These are phyloP conservation scores for Periophthalmodon schlosseri DNA, from an alignment of 2,113 vertebrate genomes.

Conservation along the genomic window DNA sequence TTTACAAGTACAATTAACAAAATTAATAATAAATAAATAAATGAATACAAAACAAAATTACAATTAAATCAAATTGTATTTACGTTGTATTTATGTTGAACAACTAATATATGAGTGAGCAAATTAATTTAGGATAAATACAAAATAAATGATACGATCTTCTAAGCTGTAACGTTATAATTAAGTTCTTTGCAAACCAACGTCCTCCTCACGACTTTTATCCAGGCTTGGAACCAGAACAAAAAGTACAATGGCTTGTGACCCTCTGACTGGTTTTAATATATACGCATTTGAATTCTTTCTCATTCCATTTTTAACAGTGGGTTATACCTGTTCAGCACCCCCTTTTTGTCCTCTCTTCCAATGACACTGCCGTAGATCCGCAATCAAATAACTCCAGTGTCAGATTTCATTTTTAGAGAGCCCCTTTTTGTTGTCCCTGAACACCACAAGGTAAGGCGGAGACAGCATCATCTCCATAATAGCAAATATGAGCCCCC, in stretches of 20 bases:
- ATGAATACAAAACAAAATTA: neutral
- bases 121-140: no score
- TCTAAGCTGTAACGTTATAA: neutral
- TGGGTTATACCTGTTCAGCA: neutral
- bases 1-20: neutral
- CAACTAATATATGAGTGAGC: no score
- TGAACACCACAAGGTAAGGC: slow-evolving; percentile 70
- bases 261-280: neutral
- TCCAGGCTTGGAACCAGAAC: neutral
- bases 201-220: neutral
- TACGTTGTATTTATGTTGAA: neutral
- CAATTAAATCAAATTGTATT: no score
- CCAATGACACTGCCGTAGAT: slow-evolving; percentile 71
- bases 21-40: neutral
- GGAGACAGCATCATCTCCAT: slow-evolving; percentile 79
- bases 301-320: slow-evolving; percentile 48
- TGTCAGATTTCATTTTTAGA: slow-evolving; percentile 77
- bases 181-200: neutral
- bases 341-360: slow-evolving; percentile 24
- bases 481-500: slow-evolving; percentile 76
- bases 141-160: no score
- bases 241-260: neutral
- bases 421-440: slow-evolving; percentile 45
- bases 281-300: slow-evolving; percentile 7
- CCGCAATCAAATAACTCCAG: slow-evolving; percentile 79